Conservation (phyloP, 1,140 invertebrate genomes). For the Battus philenor region DNA sequence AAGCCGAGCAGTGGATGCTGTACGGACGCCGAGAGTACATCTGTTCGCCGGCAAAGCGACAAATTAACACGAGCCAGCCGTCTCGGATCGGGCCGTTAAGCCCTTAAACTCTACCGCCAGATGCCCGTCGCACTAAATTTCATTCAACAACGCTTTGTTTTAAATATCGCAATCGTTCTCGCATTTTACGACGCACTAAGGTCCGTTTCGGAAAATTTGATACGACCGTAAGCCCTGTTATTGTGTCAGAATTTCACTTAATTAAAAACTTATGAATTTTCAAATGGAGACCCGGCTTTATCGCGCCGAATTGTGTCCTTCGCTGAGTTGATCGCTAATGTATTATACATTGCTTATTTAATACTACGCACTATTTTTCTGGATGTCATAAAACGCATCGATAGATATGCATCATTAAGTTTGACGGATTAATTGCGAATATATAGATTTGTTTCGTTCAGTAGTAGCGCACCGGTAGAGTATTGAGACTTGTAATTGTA, state of each 20-base stretch:
- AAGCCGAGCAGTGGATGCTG: constrained; percentile 1
- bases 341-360: no score
- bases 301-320: no score
- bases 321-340: no score
- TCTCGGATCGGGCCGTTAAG: constrained; percentile 37
- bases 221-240: constrained; percentile 68
- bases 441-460: no score
- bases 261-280: constrained; percentile 75
- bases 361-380: no score
- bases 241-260: constrained; percentile 65
- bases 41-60: constrained; percentile 31
- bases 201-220: constrained; percentile 70
- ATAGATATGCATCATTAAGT: no score
- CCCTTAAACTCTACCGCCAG: constrained; percentile 50
- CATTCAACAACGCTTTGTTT: constrained; percentile 63
- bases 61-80: constrained; percentile 16
- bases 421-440: no score
- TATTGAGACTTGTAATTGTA: no score
- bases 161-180: constrained; percentile 72
- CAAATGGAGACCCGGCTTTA: constrained; percentile 45
- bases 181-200: constrained; percentile 66
- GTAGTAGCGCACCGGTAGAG: no score
- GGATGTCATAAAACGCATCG: no score
- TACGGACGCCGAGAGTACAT: constrained; percentile 28
- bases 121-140: constrained; percentile 60